Evolutionary conservation across 2,888 invertebrate species (phyloP), one percentile per base, ranked within the genome.

Genomic region (Rhamnusium bicolor): DNA sequence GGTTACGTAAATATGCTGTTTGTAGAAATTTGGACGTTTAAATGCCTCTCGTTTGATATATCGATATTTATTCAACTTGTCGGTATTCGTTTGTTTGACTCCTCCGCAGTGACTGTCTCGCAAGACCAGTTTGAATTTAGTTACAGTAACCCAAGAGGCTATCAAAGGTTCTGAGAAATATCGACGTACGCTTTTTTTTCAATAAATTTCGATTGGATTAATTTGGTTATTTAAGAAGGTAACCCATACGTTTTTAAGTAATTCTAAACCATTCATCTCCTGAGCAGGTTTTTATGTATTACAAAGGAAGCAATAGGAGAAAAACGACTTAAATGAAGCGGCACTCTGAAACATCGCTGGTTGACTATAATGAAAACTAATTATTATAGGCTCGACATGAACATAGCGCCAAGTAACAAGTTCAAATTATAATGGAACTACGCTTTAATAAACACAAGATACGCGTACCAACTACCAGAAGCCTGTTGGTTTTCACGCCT

Each of bases 381-480:
- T 62, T 62, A 62, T 62, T 47, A 14, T 21, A 62, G 61, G 46
- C 61, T 61, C 47, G 47, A 19, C 46, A 14, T 46, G 61, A 19
- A 27, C 32, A 19, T 46, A 63, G 18, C 63, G 65, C 65, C 63
- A 53, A 29, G 53, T 53, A 65, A 65, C 65, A 53, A 65, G 53
- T 53, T 63, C 18, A 18, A 18, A 63, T 63, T 63, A 51, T 63
- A 49, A 63, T 63, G 63, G 63, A 63, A 63, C 24, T 63, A 63
- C 47, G 63, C 49, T 63, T 63, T 63, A 51, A 63, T 63, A 63
- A 63, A 29, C 63, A 63, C 63, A 24, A 62, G 63, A 24, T 51
- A 51, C 49, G 49, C 49, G 49, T 49, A 46, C 21, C 24, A 47
- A 16, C 63, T 49, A 63, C 49, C 63, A 63, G 63, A 63, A 63